Percentiles rank a stretch among this genome's conserved stretches.
Evolutionary conservation across 2,797 vertebrate species (phyloP).

Genomic region (Moxostoma hubbsi): DNA sequence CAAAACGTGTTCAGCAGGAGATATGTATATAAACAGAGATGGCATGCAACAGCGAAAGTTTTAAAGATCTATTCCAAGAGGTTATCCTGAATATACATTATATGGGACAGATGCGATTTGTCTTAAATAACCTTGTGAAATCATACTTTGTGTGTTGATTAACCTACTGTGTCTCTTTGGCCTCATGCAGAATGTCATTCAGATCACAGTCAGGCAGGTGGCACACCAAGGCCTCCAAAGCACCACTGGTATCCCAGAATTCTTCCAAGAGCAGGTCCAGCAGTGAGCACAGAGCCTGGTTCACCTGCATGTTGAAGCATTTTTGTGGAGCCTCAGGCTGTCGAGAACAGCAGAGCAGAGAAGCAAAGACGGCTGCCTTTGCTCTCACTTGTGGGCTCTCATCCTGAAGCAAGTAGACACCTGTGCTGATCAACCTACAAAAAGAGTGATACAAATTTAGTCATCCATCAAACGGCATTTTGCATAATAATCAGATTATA

Average conservation of each 20-base stretch:
- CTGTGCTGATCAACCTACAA: slow-evolving; percentile 77
- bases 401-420: slow-evolving; percentile 86
- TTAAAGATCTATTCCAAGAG: too few relatives aligned
- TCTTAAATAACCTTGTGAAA: background rate
- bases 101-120: background rate
- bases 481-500: background rate
- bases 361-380: slow-evolving; percentile 77
- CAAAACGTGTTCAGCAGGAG: too few relatives aligned
- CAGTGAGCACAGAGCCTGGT: slow-evolving; percentile 76
- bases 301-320: slow-evolving; percentile 75
- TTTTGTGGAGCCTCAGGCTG: slow-evolving; percentile 40
- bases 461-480: background rate
- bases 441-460: background rate
- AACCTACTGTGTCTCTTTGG: slow-evolving; percentile 73
- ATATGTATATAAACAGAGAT: too few relatives aligned
- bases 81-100: too few relatives aligned
- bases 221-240: slow-evolving; percentile 75
- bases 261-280: slow-evolving; percentile 77
- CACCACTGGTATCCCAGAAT: slow-evolving; percentile 71
- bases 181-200: slow-evolving; percentile 67
- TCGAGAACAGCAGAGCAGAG: slow-evolving; percentile 61
- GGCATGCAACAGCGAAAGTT: too few relatives aligned
- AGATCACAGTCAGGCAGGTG: slow-evolving; percentile 80
- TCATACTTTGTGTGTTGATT: background rate
- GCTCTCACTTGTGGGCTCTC: slow-evolving; percentile 81